phyloP scores from a whole-genome alignment of 2,113 vertebrate genomes.

The Oophaga pumilio region DNA sequence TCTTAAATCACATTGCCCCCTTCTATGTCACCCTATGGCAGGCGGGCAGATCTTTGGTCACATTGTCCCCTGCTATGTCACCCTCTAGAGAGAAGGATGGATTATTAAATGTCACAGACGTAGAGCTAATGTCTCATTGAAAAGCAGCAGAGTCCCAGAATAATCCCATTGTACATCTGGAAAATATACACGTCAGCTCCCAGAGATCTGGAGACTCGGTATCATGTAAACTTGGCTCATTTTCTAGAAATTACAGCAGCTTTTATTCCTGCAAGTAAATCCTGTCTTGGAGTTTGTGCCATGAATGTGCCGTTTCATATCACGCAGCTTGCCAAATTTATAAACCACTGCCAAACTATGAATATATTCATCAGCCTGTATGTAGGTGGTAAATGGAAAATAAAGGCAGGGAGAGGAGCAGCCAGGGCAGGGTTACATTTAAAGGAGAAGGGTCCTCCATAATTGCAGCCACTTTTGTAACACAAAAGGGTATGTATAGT shows the following conservation, averaged over 20 bases:
- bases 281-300: conserved; percentile 40
- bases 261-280: conserved; percentile 40
- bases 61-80: not conserved
- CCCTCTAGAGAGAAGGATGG: not conserved
- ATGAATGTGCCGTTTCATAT: conserved; percentile 27
- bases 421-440: not conserved
- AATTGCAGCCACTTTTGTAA: not conserved
- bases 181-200: conserved; percentile 46
- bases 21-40: not conserved
- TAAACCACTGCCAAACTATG: conserved; percentile 30
- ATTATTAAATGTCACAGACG: not conserved
- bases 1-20: not conserved
- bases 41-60: not conserved
- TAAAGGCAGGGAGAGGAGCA: not conserved
- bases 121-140: not conserved
- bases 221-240: conserved; percentile 52
- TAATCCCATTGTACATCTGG: conserved; percentile 52
- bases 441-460: not conserved
- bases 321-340: not conserved
- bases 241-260: conserved; percentile 34
- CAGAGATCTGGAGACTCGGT: conserved; percentile 32
- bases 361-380: conserved; percentile 44
- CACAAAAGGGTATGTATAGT: no score
- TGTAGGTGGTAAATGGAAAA: conserved; percentile 57
- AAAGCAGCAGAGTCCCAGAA: conserved; percentile 6